phyloP scores from a whole-genome alignment of 2,113 vertebrate genomes.

The Abramis brama region DNA sequence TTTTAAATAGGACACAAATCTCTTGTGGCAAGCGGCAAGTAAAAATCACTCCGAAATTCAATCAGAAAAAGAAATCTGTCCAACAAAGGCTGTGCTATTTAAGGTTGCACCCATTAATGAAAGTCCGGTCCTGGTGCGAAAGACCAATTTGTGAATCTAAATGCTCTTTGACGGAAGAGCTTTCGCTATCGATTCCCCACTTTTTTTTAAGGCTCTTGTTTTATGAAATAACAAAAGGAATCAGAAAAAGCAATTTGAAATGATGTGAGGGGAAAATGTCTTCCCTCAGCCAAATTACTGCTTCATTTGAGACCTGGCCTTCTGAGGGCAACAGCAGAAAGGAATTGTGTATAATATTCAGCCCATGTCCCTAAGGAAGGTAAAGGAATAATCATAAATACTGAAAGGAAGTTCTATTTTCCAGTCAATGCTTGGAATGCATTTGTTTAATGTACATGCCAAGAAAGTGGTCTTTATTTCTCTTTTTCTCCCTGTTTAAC shows the following conservation, averaged over 20 bases:
- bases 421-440: not conserved
- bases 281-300: constrained; percentile 59
- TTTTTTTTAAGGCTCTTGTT: constrained; percentile 49
- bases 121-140: constrained; percentile 45
- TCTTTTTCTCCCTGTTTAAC: constrained; percentile 46
- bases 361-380: constrained; percentile 43
- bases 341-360: constrained; percentile 49
- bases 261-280: constrained; percentile 48
- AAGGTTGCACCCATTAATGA: constrained; percentile 60
- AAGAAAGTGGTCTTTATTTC: constrained; percentile 13
- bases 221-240: constrained; percentile 63
- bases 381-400: constrained; percentile 50
- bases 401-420: constrained; percentile 32
- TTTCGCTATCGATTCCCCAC: not conserved
- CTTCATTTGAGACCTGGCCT: constrained; percentile 57
- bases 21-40: constrained; percentile 37
- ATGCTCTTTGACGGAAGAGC: constrained; percentile 44
- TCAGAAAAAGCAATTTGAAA: constrained; percentile 54
- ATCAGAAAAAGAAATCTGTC: constrained; percentile 56
- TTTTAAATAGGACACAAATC: constrained; percentile 56
- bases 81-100: constrained; percentile 54
- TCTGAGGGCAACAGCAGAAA: constrained; percentile 45
- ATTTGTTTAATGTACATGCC: not conserved
- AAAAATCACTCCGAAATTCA: constrained; percentile 58
- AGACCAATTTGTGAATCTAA: constrained; percentile 58